Evolutionary conservation across 1,140 invertebrate genomes (phyloP), one percentile per base, ranked within the genome.

Genomic region (Drosophila novamexicana): DNA sequence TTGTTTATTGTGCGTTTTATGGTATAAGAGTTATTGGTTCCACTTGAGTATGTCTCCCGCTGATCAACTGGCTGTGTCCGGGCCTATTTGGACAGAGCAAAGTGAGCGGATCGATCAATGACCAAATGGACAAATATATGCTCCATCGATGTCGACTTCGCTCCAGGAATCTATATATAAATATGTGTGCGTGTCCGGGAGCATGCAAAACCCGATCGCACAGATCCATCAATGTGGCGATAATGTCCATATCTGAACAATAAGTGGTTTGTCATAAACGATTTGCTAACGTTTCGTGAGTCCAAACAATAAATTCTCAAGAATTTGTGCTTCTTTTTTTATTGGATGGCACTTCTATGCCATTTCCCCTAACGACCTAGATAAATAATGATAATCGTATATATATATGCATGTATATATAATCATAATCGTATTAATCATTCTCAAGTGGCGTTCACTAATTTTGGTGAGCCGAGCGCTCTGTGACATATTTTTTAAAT

Each of bases 351-450:
- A 32, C 7, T 14, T 1, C 14, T 14, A 32, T 6, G 45, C 10
- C 16, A 54, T 64, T 69, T 71, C 52, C 56, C 61, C 18, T 37
- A 69, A 40, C 62, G 61, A 67, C 68, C 62, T 58, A 78, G 64
- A 74, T 73, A 79, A 47, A 78, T 69, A 68, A 61, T 59, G 57
- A 42, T 36, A 69, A 62, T 69, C 58, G 66, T 1, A 45, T 47
- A 22, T 1, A 34, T 37, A 54, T 49, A 8, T 9, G 4, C 14
- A 53, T 40, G 22, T 56, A 54, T 34, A 29, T 34, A 40, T 54
- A 85, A 78, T 81, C 61, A 75, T 73, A 68, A 67, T 85, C 65
- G 12, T 82, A 88, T 85, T 79, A 88, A 88, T 88, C 82, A 85
- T 85, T 79, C 64, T 85, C 79, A 81, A 85, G 82, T 88, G 79